Percentiles rank a stretch among this genome's conserved stretches.
phyloP scores from a whole-genome alignment of 2,888 invertebrate genomes.

The Pteria penguin region DNA sequence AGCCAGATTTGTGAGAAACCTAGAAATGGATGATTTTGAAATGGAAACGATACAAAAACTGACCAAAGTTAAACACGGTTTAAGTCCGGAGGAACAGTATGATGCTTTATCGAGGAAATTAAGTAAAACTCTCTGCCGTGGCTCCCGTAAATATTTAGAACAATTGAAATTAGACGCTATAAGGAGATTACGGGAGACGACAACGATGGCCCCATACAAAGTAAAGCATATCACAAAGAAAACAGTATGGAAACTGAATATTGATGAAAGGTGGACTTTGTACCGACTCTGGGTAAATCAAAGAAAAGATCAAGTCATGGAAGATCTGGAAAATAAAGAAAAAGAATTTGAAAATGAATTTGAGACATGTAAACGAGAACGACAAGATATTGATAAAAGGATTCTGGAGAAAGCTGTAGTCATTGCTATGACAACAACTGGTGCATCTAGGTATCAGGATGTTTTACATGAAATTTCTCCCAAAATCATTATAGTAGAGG shows the following conservation, averaged over 20 bases:
- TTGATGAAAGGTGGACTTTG: conserved; percentile 78
- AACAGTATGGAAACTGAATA: conserved; percentile 54
- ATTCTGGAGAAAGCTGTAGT: conserved; percentile 66
- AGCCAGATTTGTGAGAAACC: conserved; percentile 13
- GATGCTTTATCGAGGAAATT: neutral
- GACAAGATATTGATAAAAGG: conserved; percentile 63
- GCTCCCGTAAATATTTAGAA: neutral
- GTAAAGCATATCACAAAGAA: neutral
- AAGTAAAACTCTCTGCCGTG: neutral
- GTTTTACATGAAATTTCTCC: conserved; percentile 71
- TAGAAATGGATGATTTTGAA: conserved; percentile 5
- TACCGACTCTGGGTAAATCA: conserved; percentile 76
- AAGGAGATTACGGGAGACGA: neutral
- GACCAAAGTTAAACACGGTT: neutral
- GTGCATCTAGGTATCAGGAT: conserved; percentile 66
- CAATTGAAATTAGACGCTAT: neutral
- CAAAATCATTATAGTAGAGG: conserved; percentile 85
- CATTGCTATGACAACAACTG: conserved; percentile 78
- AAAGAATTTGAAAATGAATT: conserved; percentile 54
- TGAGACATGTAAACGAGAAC: conserved; percentile 51
- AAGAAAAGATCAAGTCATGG: conserved; percentile 47
- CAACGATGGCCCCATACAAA: neutral
- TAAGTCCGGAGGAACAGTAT: neutral
- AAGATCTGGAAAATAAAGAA: conserved; percentile 53
- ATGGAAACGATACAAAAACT: neutral